Conservation (phyloP, 2,888 invertebrate species). For the Zele albiditarsus region DNA sequence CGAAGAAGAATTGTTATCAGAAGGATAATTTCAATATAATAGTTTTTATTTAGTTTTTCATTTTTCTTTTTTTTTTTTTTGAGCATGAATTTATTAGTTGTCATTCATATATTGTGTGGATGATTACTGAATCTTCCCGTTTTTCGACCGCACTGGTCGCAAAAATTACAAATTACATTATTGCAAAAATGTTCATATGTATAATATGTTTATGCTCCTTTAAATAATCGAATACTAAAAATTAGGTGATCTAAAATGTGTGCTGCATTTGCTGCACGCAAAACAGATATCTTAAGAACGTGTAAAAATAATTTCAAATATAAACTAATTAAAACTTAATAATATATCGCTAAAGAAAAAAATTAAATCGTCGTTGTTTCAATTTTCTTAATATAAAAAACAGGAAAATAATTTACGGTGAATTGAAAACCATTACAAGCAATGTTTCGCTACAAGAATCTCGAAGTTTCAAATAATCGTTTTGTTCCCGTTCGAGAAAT, state of each 20-base stretch:
- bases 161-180: slow-evolving; percentile 65
- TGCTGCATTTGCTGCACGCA: slow-evolving; percentile 39
- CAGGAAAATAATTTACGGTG: slow-evolving; percentile 1
- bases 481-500: neutral
- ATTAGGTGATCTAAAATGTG: slow-evolving; percentile 41
- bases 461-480: slow-evolving; percentile 1
- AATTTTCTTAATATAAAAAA: slow-evolving; percentile 30
- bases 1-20: slow-evolving; percentile 31
- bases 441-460: neutral
- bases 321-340: slow-evolving; percentile 73
- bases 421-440: slow-evolving; percentile 19
- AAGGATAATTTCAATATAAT: slow-evolving; percentile 27
- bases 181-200: slow-evolving; percentile 53
- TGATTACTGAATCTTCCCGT: slow-evolving; percentile 36
- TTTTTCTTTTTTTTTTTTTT: slow-evolving; percentile 32
- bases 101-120: slow-evolving; percentile 28
- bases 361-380: slow-evolving; percentile 43
- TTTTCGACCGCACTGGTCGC: slow-evolving; percentile 21
- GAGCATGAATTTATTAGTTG: slow-evolving; percentile 40
- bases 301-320: slow-evolving; percentile 67
- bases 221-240: slow-evolving; percentile 63
- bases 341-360: slow-evolving; percentile 50
- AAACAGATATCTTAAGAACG: slow-evolving; percentile 51
- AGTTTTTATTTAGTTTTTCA: slow-evolving; percentile 14
- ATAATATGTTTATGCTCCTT: slow-evolving; percentile 54